Percentiles rank a stretch among this genome's conserved stretches.
These are phyloP conservation scores for Gallinago paraguaiae DNA, from an alignment of 2,113 vertebrate species.

Conservation along the genomic window DNA sequence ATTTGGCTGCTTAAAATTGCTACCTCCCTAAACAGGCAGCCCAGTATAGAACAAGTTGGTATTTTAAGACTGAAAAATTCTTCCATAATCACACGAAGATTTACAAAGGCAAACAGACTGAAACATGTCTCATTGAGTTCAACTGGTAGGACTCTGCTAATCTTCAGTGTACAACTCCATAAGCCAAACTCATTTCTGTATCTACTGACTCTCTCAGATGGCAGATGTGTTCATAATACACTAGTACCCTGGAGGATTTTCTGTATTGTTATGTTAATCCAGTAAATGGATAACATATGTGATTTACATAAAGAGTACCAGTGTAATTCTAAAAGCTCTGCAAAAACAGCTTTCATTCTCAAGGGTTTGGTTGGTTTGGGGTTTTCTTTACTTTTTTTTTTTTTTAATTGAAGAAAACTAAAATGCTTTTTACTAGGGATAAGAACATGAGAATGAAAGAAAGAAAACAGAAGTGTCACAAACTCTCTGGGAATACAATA, in stretches of 20 bases:
- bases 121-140: neutral
- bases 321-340: neutral
- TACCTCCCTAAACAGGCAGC: neutral
- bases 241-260: neutral
- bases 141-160: neutral
- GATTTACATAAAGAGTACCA: neutral
- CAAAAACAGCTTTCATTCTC: neutral
- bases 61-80: neutral
- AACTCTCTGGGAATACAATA: neutral
- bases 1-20: neutral
- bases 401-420: neutral
- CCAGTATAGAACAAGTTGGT: neutral
- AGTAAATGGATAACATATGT: neutral
- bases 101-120: neutral
- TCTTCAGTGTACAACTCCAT: neutral
- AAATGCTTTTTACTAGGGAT: neutral
- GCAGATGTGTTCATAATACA: neutral
- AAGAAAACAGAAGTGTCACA: neutral
- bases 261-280: conserved; percentile 15
- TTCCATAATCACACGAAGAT: neutral
- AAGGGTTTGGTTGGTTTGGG: neutral
- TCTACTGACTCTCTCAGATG: neutral
- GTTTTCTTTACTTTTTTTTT: neutral
- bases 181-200: neutral
- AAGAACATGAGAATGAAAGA: neutral